phyloP scores from a whole-genome alignment of 53 echinoderm and acorn worm genomes.

The Temnopleurus reevesii region DNA sequence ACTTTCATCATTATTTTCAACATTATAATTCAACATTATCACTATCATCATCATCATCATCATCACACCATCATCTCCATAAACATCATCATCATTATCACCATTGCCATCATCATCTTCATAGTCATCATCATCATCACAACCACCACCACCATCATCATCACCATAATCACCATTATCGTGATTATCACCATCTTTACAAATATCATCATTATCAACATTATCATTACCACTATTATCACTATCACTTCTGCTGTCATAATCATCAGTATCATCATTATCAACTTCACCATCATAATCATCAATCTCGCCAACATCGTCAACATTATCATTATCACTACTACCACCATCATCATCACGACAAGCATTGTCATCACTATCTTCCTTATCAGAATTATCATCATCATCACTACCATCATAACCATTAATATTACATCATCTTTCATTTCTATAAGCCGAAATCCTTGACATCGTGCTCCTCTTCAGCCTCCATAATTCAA shows the following conservation, averaged over 20 bases:
- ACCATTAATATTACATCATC: constrained; percentile 22
- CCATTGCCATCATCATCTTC: not conserved
- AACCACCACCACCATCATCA: not conserved
- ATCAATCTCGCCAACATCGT: constrained; percentile 34
- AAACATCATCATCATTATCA: not conserved
- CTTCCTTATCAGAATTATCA: constrained; percentile 20
- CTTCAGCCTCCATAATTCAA: no score
- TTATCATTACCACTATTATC: constrained; percentile 15
- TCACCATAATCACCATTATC: not conserved
- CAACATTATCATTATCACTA: constrained; percentile 4
- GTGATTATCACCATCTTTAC: not conserved
- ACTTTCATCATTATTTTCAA: no score
- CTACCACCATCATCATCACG: not conserved
- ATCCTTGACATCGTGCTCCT: no score
- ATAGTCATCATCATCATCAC: not conserved
- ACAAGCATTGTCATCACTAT: not conserved
- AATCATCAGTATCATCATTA: not conserved
- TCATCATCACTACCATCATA: constrained; percentile 6
- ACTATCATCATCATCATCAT: no score
- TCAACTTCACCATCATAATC: constrained; percentile 11
- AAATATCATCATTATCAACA: no score
- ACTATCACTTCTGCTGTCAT: not conserved
- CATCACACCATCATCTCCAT: no score
- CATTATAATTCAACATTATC: no score
- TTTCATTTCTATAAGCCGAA: not conserved